Evolutionary conservation across 1,140 invertebrate genomes (phyloP).

Genomic region (Pogonomyrmex californicus): DNA sequence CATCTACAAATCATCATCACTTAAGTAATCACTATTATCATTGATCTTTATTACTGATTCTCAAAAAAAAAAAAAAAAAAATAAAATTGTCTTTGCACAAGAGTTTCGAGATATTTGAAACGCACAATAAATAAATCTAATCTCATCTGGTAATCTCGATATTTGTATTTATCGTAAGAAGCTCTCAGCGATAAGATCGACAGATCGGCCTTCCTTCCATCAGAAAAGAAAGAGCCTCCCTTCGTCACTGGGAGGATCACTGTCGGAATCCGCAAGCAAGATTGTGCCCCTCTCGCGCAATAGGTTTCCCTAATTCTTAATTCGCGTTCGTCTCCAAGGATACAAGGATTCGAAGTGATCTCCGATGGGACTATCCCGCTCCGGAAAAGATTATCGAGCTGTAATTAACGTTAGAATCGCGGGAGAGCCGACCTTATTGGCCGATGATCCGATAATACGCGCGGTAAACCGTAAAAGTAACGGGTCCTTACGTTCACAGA

Average conservation of each 20-base stretch:
- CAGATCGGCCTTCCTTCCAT: conserved; percentile 36
- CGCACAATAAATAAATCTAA: neutral
- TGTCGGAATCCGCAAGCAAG: conserved; percentile 8
- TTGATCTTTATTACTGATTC: neutral
- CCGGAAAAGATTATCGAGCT: conserved; percentile 66
- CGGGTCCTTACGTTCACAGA: conserved; percentile 38
- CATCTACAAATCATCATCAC: neutral
- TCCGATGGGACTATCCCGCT: neutral
- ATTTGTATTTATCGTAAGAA: neutral
- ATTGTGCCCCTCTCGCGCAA: conserved; percentile 39
- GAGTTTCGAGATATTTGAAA: neutral
- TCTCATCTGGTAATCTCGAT: conserved; percentile 11
- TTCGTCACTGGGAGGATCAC: conserved; percentile 31
- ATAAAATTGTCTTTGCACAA: no score
- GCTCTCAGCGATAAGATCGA: conserved; percentile 14
- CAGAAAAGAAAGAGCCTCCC: neutral
- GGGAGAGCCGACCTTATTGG: conserved; percentile 65
- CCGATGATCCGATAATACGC: conserved; percentile 68
- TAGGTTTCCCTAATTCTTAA: conserved; percentile 69
- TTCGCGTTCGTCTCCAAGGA: conserved; percentile 69
- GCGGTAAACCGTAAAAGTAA: conserved; percentile 61
- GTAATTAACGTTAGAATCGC: conserved; percentile 70
- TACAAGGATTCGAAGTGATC: conserved; percentile 29
- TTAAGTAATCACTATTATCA: neutral
- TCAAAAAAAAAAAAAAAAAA: neutral